Evolutionary conservation across 2,797 vertebrate genomes (phyloP).

Genomic region (Poeciliopsis paucimaculata): DNA sequence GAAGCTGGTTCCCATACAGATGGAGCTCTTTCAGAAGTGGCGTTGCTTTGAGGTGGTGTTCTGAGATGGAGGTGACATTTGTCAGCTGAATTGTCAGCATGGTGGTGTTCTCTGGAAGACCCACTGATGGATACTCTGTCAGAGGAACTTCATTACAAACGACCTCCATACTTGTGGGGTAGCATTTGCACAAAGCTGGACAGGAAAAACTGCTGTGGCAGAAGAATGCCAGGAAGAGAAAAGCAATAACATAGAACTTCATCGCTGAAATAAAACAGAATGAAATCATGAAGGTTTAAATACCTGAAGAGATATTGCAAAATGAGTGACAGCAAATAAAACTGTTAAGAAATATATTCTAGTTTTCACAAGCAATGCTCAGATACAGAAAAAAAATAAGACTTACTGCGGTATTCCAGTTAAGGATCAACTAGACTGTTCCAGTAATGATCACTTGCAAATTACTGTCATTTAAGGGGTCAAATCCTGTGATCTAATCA

Average conservation of each 20-base stretch:
- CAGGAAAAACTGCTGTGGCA: constrained; percentile 53
- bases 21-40: constrained; percentile 72
- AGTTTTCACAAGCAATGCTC: constrained; percentile 13
- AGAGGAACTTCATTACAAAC: constrained; percentile 68
- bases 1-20: constrained; percentile 71
- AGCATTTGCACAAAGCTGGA: constrained; percentile 69
- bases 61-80: constrained; percentile 71
- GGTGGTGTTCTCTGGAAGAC: constrained; percentile 67
- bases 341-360: constrained; percentile 6
- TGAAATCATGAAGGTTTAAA: background rate
- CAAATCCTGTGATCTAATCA: constrained; percentile 53
- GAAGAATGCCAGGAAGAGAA: constrained; percentile 57
- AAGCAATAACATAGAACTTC: constrained; percentile 43
- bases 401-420: constrained; percentile 52
- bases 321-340: constrained; percentile 17
- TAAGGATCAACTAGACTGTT: constrained; percentile 14
- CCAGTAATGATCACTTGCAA: constrained; percentile 21
- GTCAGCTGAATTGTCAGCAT: constrained; percentile 75
- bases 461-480: constrained; percentile 33
- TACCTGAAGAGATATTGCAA: constrained; percentile 3
- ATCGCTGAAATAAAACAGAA: constrained; percentile 52
- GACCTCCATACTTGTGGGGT: constrained; percentile 63
- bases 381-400: constrained; percentile 4
- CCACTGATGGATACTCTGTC: constrained; percentile 60
- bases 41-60: constrained; percentile 54